A percentile compares a stretch with the other conserved stretches of the same genome.
Conservation (phyloP, 2,113 vertebrate genomes). For the Pipa parva region DNA sequence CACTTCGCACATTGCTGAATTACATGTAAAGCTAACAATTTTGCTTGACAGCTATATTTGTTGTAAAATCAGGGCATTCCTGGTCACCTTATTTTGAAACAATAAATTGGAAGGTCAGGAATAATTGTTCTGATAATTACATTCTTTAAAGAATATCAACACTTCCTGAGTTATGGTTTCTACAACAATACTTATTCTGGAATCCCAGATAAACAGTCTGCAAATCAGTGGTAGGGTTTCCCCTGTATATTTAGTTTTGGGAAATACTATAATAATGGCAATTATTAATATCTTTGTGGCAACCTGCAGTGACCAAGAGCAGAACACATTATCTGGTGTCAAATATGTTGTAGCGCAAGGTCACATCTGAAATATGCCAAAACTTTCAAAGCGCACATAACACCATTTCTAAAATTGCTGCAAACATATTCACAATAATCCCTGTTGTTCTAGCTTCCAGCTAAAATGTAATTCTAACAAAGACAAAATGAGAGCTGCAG, state of each 20-base stretch:
- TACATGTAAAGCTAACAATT: too few species aligned
- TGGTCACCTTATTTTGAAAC: too few species aligned
- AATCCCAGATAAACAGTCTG: constrained; percentile 17
- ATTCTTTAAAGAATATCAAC: too few species aligned
- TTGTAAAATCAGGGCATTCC: too few species aligned
- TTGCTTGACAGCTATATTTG: too few species aligned
- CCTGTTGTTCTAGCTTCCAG: constrained; percentile 33
- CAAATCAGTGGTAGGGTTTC: constrained; percentile 6
- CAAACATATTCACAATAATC: constrained; percentile 37
- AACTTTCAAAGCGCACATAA: constrained; percentile 33
- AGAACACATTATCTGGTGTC: constrained; percentile 15
- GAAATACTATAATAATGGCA: constrained; percentile 25
- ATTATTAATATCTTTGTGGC: constrained; percentile 35
- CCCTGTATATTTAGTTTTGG: constrained; percentile 25
- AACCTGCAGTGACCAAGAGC: constrained; percentile 17
- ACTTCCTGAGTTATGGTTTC: background rate
- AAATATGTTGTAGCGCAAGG: constrained; percentile 18
- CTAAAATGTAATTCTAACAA: constrained; percentile 38
- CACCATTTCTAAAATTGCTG: constrained; percentile 29
- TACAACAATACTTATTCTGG: background rate
- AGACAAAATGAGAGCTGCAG: constrained; percentile 35
- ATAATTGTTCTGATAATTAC: too few species aligned
- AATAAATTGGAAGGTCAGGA: too few species aligned
- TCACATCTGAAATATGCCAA: constrained; percentile 31
- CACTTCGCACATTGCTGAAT: too few species aligned